Percentiles rank a stretch among this genome's conserved stretches.
phyloP scores from a whole-genome alignment of 92 coral and sea anemone genomes.

The Palythoa grandis region DNA sequence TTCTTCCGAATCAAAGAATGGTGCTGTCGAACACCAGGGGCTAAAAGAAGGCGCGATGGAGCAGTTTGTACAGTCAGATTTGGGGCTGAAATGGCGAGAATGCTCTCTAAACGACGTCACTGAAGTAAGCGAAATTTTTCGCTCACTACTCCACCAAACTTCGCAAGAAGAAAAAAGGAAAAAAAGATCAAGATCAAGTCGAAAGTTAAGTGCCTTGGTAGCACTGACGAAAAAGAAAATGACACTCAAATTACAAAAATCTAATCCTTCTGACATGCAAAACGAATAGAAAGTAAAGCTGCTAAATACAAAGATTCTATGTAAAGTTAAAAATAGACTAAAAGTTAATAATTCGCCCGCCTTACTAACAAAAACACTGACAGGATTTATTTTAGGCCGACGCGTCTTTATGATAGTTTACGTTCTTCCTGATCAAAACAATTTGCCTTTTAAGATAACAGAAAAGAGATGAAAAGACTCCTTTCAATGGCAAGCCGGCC shows the following conservation, averaged over 20 bases:
- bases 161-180: background rate
- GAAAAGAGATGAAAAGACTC: too few species aligned
- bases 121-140: constrained; percentile 60
- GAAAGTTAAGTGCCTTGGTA: background rate
- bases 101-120: constrained; percentile 63
- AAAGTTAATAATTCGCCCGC: too few species aligned
- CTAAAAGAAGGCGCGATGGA: constrained; percentile 45
- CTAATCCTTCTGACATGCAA: background rate
- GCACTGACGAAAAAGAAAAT: constrained; percentile 9
- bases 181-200: background rate
- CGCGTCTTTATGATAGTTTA: too few species aligned
- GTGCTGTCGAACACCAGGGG: constrained; percentile 49
- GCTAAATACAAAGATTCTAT: background rate
- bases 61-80: constrained; percentile 56
- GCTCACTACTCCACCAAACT: constrained; percentile 47
- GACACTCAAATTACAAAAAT: background rate
- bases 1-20: constrained; percentile 26
- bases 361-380: too few species aligned
- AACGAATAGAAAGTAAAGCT: background rate
- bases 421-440: too few species aligned
- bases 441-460: too few species aligned
- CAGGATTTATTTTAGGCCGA: too few species aligned
- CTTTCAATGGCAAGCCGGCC: too few species aligned
- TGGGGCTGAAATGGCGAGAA: constrained; percentile 65
- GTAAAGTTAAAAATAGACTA: too few species aligned